Evolutionary conservation across 2,113 vertebrate species (phyloP).

Genomic region (Leucoraja erinaceus): DNA sequence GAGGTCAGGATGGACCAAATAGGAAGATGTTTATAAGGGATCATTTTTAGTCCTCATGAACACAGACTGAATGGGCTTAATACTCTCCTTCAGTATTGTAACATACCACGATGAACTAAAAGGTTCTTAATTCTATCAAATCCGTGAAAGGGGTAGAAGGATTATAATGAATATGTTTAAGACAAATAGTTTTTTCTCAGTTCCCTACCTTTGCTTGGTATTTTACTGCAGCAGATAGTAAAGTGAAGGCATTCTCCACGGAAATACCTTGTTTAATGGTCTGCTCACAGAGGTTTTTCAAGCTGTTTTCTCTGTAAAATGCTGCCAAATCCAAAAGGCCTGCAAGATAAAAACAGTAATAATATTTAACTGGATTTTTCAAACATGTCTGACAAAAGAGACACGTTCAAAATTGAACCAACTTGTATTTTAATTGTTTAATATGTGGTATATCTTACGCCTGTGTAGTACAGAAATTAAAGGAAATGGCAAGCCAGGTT

Average conservation of each 20-base stretch:
- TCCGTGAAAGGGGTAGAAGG: too few relatives aligned
- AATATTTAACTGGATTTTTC: conserved; percentile 4
- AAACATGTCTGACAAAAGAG: not conserved
- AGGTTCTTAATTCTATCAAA: not conserved
- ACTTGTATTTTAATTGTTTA: not conserved
- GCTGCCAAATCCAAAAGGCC: conserved; percentile 89
- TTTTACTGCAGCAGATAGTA: conserved; percentile 89
- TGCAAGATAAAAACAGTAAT: conserved; percentile 46
- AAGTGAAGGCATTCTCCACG: conserved; percentile 91
- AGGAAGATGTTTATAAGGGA: too few relatives aligned
- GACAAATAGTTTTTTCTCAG: not conserved
- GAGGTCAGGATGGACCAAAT: too few relatives aligned
- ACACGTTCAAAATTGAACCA: not conserved
- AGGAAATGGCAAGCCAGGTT: not conserved
- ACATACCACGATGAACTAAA: not conserved
- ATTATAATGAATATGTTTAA: not conserved
- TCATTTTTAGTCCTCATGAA: not conserved
- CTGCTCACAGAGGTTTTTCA: conserved; percentile 92
- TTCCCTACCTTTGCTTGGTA: conserved; percentile 85
- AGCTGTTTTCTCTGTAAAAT: conserved; percentile 77
- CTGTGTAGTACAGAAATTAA: not conserved
- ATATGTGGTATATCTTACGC: not conserved
- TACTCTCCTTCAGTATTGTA: not conserved
- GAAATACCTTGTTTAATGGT: conserved; percentile 93
- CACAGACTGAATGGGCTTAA: not conserved